Evolutionary conservation across 1,140 invertebrate species (phyloP).

Genomic region (Sogatella furcifera): DNA sequence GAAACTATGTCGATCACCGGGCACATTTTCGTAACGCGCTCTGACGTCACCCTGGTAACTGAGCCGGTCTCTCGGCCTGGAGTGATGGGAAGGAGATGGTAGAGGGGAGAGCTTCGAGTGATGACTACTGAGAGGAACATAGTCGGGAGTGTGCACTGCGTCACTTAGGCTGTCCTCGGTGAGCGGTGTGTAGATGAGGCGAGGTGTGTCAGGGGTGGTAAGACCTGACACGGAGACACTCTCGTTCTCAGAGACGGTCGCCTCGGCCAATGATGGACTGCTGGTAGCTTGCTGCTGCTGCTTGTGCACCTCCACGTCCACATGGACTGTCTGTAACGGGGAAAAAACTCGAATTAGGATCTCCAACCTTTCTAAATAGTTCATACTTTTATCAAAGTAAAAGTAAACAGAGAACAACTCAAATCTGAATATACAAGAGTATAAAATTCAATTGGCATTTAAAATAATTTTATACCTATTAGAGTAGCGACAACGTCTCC

Average conservation of each 20-base stretch:
- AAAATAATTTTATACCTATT: no score
- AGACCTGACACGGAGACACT: constrained; percentile 26
- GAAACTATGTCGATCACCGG: constrained; percentile 11
- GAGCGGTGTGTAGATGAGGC: constrained; percentile 16
- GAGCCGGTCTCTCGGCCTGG: constrained; percentile 13
- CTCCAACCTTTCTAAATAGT: no score
- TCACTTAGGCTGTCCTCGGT: constrained; percentile 19
- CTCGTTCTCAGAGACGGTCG: constrained; percentile 30
- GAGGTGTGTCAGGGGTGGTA: constrained; percentile 23
- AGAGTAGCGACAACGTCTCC: no score
- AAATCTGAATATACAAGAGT: no score
- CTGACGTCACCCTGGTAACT: constrained; percentile 17
- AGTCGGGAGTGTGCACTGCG: constrained; percentile 9
- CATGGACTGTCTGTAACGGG: constrained; percentile 4
- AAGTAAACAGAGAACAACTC: no score
- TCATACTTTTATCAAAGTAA: no score
- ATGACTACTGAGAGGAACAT: constrained; percentile 13
- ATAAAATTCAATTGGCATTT: no score
- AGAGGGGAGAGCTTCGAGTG: constrained; percentile 3
- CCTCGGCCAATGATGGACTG: constrained; percentile 28
- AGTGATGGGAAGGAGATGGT: neutral
- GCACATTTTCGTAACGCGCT: neutral
- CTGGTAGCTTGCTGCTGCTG: neutral
- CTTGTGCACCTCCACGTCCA: constrained; percentile 18
- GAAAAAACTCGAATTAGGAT: no score